Percentiles rank a stretch among this genome's conserved stretches.
phyloP scores from a whole-genome alignment of 2,113 vertebrate genomes.

The Turdus rufiventris region DNA sequence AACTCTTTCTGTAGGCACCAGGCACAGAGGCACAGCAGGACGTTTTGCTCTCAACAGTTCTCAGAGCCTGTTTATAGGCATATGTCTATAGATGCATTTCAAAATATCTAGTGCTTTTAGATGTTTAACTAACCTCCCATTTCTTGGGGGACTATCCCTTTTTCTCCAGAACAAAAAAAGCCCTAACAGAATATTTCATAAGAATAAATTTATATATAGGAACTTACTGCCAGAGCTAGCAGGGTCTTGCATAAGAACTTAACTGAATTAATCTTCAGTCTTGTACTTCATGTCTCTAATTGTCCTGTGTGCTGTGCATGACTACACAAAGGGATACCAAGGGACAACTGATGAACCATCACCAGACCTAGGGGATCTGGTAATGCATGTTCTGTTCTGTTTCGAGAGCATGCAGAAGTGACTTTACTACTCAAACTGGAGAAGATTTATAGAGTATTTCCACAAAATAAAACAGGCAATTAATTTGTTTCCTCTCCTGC shows the following conservation, averaged over 20 bases:
- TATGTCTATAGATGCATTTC: background rate
- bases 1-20: background rate
- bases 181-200: background rate
- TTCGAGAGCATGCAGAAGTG: background rate
- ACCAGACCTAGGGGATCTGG: background rate
- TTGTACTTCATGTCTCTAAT: background rate
- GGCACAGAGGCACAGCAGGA: background rate
- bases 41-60: background rate
- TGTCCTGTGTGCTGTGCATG: background rate
- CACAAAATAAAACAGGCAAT: background rate
- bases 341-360: background rate
- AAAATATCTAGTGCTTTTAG: background rate
- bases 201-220: background rate
- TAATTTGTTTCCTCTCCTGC: background rate
- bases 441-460: background rate
- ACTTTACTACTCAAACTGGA: background rate
- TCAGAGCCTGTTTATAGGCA: background rate
- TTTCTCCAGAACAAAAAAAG: background rate
- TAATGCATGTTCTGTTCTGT: background rate
- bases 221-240: background rate
- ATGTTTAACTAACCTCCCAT: background rate
- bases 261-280: background rate
- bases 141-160: background rate
- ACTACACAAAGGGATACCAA: background rate
- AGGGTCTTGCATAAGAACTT: background rate